Evolutionary conservation across 2,888 invertebrate genomes (phyloP).

Genomic region (Amiota communis): DNA sequence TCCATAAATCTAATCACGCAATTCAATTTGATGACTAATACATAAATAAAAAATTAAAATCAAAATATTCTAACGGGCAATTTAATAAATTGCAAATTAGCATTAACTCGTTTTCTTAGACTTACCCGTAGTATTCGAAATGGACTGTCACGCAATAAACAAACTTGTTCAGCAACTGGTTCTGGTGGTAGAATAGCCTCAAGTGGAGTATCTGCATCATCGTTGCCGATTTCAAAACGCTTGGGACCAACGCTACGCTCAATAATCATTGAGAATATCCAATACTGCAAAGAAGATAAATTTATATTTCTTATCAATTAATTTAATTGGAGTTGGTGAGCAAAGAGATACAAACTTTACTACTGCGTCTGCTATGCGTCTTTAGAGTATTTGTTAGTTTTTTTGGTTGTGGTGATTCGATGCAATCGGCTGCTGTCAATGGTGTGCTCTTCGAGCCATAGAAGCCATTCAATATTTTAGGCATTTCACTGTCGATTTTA

Average conservation of each 20-base stretch:
- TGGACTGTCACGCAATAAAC: slow-evolving; percentile 80
- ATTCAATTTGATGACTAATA: too few species aligned
- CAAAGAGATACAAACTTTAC: slow-evolving; percentile 56
- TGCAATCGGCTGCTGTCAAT: slow-evolving; percentile 58
- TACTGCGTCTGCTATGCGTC: slow-evolving; percentile 51
- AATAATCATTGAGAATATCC: slow-evolving; percentile 71
- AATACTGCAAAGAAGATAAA: slow-evolving; percentile 55
- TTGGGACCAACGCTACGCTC: slow-evolving; percentile 63
- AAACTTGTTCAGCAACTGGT: slow-evolving; percentile 75
- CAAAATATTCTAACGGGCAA: slow-evolving; percentile 30
- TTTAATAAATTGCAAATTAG: slow-evolving; percentile 49
- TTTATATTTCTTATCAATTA: slow-evolving; percentile 8
- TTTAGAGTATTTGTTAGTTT: slow-evolving; percentile 53
- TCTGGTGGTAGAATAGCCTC: slow-evolving; percentile 70
- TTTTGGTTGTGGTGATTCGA: slow-evolving; percentile 61
- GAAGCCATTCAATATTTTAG: slow-evolving; percentile 58
- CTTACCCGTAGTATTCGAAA: slow-evolving; percentile 72
- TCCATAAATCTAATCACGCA: too few species aligned
- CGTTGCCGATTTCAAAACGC: slow-evolving; percentile 52
- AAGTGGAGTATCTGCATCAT: slow-evolving; percentile 66
- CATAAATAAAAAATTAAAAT: neutral
- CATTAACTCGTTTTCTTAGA: slow-evolving; percentile 47
- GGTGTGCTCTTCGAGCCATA: slow-evolving; percentile 38
- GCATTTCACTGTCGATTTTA: slow-evolving; percentile 55
- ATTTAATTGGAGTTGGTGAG: neutral